Evolutionary conservation across 2,888 invertebrate genomes (phyloP).

Genomic region (Oxytorus armatus): DNA sequence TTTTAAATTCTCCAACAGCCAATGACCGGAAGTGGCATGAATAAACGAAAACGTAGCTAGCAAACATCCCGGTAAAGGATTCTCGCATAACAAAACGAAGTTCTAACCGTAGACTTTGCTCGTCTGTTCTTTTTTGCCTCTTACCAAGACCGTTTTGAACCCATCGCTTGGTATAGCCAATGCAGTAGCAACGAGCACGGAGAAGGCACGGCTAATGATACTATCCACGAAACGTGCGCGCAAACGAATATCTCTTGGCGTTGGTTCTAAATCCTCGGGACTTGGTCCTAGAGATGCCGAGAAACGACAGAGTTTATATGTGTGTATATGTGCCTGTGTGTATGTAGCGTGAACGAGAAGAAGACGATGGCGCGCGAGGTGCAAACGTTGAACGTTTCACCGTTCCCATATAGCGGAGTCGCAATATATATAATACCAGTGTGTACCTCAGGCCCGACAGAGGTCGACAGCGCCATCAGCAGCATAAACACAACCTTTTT

Average conservation of each 20-base stretch:
- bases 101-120: slow-evolving; percentile 8
- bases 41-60: slow-evolving; percentile 34
- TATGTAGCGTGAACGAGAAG: slow-evolving; percentile 19
- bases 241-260: slow-evolving; percentile 71
- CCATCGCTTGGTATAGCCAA: slow-evolving; percentile 24
- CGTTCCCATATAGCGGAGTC: slow-evolving; percentile 51
- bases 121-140: not conserved
- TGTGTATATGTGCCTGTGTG: slow-evolving; percentile 10
- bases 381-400: slow-evolving; percentile 44
- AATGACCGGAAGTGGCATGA: slow-evolving; percentile 46
- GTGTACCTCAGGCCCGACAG: slow-evolving; percentile 35
- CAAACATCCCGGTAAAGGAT: slow-evolving; percentile 30
- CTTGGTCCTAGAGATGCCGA: slow-evolving; percentile 53
- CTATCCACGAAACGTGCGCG: slow-evolving; percentile 68
- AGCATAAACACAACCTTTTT: slow-evolving; percentile 49
- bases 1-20: slow-evolving; percentile 2
- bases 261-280: slow-evolving; percentile 56
- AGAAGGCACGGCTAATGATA: slow-evolving; percentile 64
- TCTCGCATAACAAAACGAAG: slow-evolving; percentile 26
- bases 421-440: slow-evolving; percentile 30
- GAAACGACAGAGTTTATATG: slow-evolving; percentile 35
- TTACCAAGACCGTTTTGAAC: slow-evolving; percentile 31
- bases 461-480: slow-evolving; percentile 47
- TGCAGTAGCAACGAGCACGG: slow-evolving; percentile 5
- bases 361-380: slow-evolving; percentile 41